Percentiles rank a stretch among this genome's conserved stretches.
These are phyloP conservation scores for Apamea sordens DNA, from an alignment of 2,888 invertebrate species.

Conservation along the genomic window DNA sequence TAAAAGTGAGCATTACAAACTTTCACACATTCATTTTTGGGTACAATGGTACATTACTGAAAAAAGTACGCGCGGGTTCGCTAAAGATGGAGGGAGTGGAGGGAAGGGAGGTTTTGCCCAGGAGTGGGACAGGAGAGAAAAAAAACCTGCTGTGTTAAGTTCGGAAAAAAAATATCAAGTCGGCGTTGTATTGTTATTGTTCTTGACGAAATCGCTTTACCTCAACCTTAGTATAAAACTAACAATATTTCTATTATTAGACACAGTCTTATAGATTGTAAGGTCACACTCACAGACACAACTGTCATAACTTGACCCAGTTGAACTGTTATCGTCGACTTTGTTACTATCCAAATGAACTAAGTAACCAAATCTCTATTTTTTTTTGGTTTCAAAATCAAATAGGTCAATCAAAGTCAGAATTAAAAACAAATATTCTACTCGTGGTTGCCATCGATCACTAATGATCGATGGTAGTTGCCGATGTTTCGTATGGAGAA, in stretches of 20 bases:
- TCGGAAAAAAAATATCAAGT: neutral
- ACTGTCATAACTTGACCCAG: conserved; percentile 34
- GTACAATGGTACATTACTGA: too few species aligned
- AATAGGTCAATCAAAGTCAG: too few species aligned
- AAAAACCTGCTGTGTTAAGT: neutral
- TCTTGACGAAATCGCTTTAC: neutral
- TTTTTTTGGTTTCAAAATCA: neutral
- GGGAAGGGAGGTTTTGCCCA: neutral
- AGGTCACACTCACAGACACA: conserved; percentile 35
- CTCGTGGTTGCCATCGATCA: too few species aligned
- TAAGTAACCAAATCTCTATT: neutral
- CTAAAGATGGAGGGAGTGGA: neutral
- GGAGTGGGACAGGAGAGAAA: neutral
- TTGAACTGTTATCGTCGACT: conserved; percentile 16
- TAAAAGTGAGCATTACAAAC: too few species aligned
- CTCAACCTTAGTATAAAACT: conserved; percentile 3
- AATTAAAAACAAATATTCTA: too few species aligned
- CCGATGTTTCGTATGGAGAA: neutral
- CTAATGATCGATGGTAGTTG: too few species aligned
- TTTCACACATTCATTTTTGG: too few species aligned
- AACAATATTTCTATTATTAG: conserved; percentile 14
- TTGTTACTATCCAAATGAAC: conserved; percentile 9
- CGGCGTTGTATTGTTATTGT: neutral
- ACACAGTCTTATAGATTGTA: conserved; percentile 33
- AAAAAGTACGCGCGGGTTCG: too few species aligned